Conservation (phyloP, 2,113 vertebrate genomes). For the Antigone vipio region DNA sequence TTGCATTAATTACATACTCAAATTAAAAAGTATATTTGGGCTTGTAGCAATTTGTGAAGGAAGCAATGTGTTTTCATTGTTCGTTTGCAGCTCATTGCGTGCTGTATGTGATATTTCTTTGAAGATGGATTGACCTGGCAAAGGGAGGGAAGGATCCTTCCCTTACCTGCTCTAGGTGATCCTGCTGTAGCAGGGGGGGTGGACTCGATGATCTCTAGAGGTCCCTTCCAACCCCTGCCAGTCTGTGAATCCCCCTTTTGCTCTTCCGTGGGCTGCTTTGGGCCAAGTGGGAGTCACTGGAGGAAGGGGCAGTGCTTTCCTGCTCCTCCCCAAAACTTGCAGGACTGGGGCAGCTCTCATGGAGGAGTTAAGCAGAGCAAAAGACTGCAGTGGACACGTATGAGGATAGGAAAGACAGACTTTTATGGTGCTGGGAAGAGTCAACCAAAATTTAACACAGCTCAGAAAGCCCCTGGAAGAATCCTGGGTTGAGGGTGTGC, state of each 20-base stretch:
- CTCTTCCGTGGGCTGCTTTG: background rate
- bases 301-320: background rate
- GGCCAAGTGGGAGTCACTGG: background rate
- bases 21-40: background rate
- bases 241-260: background rate
- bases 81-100: background rate
- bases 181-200: too few relatives aligned
- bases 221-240: too few relatives aligned
- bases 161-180: too few relatives aligned
- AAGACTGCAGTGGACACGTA: background rate
- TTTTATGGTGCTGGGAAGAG: background rate
- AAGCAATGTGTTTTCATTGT: background rate
- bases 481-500: fast-evolving
- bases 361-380: fast-evolving
- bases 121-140: background rate
- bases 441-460: background rate
- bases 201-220: too few relatives aligned
- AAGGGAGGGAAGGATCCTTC: background rate
- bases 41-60: background rate
- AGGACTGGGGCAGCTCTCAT: background rate
- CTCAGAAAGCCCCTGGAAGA: background rate
- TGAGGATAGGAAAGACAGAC: background rate
- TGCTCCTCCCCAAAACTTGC: background rate
- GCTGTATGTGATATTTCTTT: background rate
- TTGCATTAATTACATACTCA: background rate